phyloP scores from a whole-genome alignment of 2,888 invertebrate genomes.

The Nebria salina region DNA sequence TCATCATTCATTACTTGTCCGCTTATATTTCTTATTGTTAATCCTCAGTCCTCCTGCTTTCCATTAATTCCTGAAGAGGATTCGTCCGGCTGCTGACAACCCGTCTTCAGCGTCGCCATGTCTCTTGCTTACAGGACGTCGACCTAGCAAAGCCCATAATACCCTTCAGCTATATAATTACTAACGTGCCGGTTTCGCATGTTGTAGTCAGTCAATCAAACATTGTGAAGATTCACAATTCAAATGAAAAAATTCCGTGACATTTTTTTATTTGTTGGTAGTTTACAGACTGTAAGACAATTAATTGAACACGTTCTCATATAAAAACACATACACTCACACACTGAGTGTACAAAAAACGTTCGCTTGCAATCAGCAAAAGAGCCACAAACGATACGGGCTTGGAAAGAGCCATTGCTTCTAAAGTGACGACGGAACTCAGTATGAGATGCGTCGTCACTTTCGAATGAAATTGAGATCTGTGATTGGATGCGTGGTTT shows the following conservation, averaged over 20 bases:
- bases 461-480: neutral
- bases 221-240: neutral
- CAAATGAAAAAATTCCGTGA: neutral
- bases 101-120: slow-evolving; percentile 3
- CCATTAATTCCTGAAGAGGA: slow-evolving; percentile 31
- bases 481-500: slow-evolving; percentile 2
- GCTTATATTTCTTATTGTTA: slow-evolving; percentile 43
- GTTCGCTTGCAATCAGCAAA: slow-evolving; percentile 17
- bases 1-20: slow-evolving; percentile 51
- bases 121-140: neutral
- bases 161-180: neutral
- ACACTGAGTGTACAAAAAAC: neutral
- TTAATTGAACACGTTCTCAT: neutral
- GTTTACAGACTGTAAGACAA: neutral
- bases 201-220: neutral
- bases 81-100: slow-evolving; percentile 13
- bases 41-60: slow-evolving; percentile 26
- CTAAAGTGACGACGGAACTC: slow-evolving; percentile 19
- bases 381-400: slow-evolving; percentile 13
- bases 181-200: neutral
- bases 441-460: neutral
- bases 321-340: no score
- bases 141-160: neutral
- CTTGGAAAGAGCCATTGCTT: slow-evolving; percentile 20
- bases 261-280: neutral